Conservation (phyloP, 2,888 invertebrate genomes). For the Acanthosoma haemorrhoidale region DNA sequence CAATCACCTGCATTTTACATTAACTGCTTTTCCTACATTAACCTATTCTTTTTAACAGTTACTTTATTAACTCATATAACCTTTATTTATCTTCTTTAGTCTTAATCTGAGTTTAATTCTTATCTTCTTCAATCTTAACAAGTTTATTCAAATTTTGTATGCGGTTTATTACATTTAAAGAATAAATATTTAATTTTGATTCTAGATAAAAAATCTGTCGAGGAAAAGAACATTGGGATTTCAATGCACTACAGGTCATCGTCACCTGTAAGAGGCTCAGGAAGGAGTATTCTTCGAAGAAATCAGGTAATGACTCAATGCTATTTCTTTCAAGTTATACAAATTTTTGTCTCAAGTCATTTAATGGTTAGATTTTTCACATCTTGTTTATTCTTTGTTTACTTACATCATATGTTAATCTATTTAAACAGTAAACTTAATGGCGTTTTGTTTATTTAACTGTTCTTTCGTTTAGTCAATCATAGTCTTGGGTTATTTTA, state of each 20-base stretch:
- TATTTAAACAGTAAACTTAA: not conserved
- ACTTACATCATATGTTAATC: not conserved
- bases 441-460: not conserved
- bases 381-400: not conserved
- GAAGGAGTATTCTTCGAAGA: constrained; percentile 26
- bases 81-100: no score
- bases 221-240: not conserved
- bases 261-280: not conserved
- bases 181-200: not conserved
- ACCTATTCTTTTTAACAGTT: no score
- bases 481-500: not conserved
- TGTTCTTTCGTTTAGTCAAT: not conserved
- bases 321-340: constrained; percentile 9
- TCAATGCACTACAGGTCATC: constrained; percentile 11
- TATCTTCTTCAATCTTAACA: no score
- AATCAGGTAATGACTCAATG: constrained; percentile 24
- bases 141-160: no score
- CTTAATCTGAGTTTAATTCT: no score
- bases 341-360: not conserved
- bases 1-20: no score
- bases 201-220: not conserved
- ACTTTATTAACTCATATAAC: no score
- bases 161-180: no score
- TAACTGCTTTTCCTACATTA: no score
- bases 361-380: not conserved